Evolutionary conservation across 2,888 invertebrate genomes (phyloP).

Genomic region (Bruchidius siliquastri): DNA sequence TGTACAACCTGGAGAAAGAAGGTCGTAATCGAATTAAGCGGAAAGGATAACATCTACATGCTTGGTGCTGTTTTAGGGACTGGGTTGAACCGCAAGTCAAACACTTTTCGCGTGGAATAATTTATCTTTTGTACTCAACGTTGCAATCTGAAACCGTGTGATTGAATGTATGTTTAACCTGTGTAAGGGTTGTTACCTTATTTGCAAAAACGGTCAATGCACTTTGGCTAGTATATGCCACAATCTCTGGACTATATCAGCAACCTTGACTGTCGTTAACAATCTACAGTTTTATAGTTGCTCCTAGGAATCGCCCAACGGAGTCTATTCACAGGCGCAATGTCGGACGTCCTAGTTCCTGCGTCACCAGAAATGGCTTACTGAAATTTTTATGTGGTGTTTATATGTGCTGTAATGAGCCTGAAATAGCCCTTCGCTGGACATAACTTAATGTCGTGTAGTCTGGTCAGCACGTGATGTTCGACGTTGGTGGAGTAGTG

Average conservation of each 20-base stretch:
- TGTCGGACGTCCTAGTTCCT: not conserved
- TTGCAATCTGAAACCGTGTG: too few relatives aligned
- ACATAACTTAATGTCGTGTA: not conserved
- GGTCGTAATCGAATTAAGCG: not conserved
- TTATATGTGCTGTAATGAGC: not conserved
- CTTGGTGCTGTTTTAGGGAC: not conserved
- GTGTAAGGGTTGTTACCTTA: too few relatives aligned
- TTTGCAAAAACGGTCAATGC: too few relatives aligned
- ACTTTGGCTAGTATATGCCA: too few relatives aligned
- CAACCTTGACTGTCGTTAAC: not conserved
- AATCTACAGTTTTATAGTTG: not conserved
- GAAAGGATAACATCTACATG: not conserved
- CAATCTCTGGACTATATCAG: too few relatives aligned
- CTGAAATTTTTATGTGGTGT: not conserved
- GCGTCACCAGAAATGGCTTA: not conserved
- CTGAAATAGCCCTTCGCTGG: not conserved
- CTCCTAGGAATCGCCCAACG: not conserved
- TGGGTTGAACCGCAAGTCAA: not conserved
- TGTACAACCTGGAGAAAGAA: not conserved
- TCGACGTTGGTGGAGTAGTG: not conserved
- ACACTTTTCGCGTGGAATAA: not conserved
- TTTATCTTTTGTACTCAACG: too few relatives aligned
- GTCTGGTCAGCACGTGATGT: not conserved
- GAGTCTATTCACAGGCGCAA: not conserved
- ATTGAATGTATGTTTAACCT: too few relatives aligned